phyloP scores from a whole-genome alignment of 1,140 invertebrate species.

The Procambarus virginalis region DNA sequence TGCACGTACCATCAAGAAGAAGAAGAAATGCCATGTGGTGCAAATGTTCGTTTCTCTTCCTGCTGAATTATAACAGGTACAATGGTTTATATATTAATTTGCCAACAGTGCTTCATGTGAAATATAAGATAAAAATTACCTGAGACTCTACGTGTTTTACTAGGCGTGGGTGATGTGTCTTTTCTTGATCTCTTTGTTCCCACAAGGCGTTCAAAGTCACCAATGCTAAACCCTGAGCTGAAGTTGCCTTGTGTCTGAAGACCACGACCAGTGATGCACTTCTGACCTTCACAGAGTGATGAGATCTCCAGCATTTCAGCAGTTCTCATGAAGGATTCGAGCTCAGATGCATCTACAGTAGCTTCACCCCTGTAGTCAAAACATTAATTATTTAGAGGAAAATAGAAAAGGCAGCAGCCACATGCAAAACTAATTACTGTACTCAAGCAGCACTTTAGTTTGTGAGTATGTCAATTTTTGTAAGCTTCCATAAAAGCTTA shows the following conservation, averaged over 20 bases:
- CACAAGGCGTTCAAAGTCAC: conserved; percentile 52
- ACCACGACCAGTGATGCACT: conserved; percentile 40
- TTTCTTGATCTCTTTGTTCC: conserved; percentile 41
- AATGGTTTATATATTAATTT: too few species aligned
- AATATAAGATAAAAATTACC: background rate
- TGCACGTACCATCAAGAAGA: too few species aligned
- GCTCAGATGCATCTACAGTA: conserved; percentile 68
- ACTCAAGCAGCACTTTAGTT: too few species aligned
- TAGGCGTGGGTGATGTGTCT: conserved; percentile 30
- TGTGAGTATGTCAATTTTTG: too few species aligned
- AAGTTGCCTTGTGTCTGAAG: background rate
- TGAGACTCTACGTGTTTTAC: conserved; percentile 37
- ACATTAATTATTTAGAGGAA: too few species aligned
- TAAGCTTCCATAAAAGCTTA: too few species aligned
- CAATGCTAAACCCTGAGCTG: conserved; percentile 51
- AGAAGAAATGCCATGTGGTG: too few species aligned
- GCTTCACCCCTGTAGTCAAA: conserved; percentile 63
- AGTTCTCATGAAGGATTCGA: conserved; percentile 68
- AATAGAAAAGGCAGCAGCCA: too few species aligned
- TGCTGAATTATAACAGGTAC: too few species aligned
- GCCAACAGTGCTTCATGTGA: background rate
- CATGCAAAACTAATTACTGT: too few species aligned
- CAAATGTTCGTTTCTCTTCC: too few species aligned
- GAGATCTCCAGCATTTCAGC: conserved; percentile 67
- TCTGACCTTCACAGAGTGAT: conserved; percentile 66